A percentile compares a stretch with the other conserved stretches of the same genome.
Conservation (phyloP, 2,797 vertebrate species). For the Emys orbicularis region DNA sequence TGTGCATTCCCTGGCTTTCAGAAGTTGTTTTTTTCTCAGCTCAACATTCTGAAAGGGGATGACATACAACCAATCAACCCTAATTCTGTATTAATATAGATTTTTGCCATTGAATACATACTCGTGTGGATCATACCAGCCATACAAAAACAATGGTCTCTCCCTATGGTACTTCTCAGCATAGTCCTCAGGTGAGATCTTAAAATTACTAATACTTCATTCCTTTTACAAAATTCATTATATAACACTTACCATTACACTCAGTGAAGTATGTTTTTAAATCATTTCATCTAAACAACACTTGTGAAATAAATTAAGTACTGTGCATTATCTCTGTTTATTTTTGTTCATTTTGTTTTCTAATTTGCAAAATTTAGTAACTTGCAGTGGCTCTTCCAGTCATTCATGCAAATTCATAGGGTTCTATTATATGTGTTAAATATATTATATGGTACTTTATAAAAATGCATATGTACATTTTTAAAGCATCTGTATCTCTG, state of each 20-base stretch:
- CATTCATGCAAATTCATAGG: background rate
- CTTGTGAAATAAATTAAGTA: background rate
- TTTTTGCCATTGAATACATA: background rate
- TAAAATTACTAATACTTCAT: background rate
- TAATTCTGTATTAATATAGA: fast-evolving
- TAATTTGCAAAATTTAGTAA: background rate
- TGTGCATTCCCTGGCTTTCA: background rate
- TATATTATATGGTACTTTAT: background rate
- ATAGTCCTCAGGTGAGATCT: background rate
- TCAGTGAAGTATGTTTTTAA: background rate
- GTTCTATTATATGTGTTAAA: background rate
- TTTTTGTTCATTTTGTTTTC: background rate
- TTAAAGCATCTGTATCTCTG: background rate
- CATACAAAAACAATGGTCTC: background rate
- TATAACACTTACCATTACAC: background rate
- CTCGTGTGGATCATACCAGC: background rate
- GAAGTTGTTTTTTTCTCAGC: background rate
- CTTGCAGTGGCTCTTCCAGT: background rate
- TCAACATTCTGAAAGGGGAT: background rate
- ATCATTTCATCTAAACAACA: background rate
- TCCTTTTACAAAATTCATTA: background rate
- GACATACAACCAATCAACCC: background rate
- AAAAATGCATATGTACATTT: background rate
- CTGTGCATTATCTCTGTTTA: background rate
- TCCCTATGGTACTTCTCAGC: background rate